Evolutionary conservation across 2,888 invertebrate species (phyloP), one percentile per base, ranked within the genome.

Genomic region (Sialis fuliginosa): DNA sequence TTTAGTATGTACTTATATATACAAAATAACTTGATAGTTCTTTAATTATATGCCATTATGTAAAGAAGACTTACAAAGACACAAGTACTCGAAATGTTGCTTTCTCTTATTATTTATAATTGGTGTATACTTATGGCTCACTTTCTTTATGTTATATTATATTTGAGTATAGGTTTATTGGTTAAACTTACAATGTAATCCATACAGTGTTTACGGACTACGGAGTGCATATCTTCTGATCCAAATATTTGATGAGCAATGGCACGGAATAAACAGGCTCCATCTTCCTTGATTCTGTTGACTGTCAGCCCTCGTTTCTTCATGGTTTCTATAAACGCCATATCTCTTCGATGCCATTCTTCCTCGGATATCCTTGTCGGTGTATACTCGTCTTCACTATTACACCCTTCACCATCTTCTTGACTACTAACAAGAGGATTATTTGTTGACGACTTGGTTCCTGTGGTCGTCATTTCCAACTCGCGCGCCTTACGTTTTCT

Each of bases 231-330:
- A 56, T 87, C 89, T 64, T 91, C 86, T 64, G 91, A 89, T 2
- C 90, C 90, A 61, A 82, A 91, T 33, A 91, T 80, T 65, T 91
- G 89, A 65, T 89, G 80, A 44, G 90, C 88, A 52, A 90, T 87
- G 33, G 90, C 84, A 54, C 90, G 71, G 62, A 91, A 91, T 40
- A 91, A 66, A 62, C 90, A 91, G 22, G 89, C 89, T 6, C 90
- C 90, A 65, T 91, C 90, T 62, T 88, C 86, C 50, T 79, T 79
- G 74, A 90, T 89, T 52, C 79, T 76, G 60, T 87, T 86, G 32
- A 91, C 77, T 48, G 78, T 69, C 56, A 81, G 80, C 42, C 88
- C 87, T 57, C 80, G 75, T 58, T 82, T 81, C 44, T 77, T 72
- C 63, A 85, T 67, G 55, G 75, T 72, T 55, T 77, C 74, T 54